Base-by-base conservation (phyloP, 1,140 invertebrate genomes). In the Drosophila pectinifera region DNA sequence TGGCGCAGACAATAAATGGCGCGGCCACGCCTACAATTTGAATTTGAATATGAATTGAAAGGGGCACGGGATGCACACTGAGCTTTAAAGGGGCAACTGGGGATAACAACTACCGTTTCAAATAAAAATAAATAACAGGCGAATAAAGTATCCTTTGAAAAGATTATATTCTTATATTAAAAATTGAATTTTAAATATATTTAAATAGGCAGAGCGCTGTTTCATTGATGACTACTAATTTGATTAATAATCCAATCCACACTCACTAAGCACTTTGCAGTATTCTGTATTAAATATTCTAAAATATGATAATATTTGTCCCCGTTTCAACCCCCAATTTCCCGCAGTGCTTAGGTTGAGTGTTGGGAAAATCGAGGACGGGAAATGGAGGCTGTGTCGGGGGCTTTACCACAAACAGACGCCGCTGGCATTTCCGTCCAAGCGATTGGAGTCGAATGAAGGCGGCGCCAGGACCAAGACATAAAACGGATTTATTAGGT, bases 401-500 rank as follows among this genome's bases (percentile, higher is more conserved):
- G 20, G 51, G 20, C 63, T 62, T 53, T 59, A 59, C 74, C 64
- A 62, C 74, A 65, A 72, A 72, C 65, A 72, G 65, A 75, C 53
- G 77, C 81, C 79, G 56, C 45, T 59, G 70, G 79, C 81, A 65
- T 86, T 82, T 85, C 81, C 82, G 73, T 75, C 62, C 73, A 54
- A 49, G 54, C 70, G 68, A 73, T 61, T 73, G 70, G 57, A 73
- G 61, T 69, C 59, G 59, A 63, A 46, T 51, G 73, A 58, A 77
- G 83, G 83, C 84, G 83, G 83, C 83, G 83, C 83, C 83, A 88
- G 55, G 67, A 61, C 68, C 59, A 89, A 77, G 80, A 89, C 72
- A 88, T 88, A 89, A 86, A 88, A 89, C 75, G 75, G 80, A 88
- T 88, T 88, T 88, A 88, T 88, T 88, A 89, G 80, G 72, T 83